Conservation (phyloP, 2,113 vertebrate species). For the Tylochromis polylepis region DNA sequence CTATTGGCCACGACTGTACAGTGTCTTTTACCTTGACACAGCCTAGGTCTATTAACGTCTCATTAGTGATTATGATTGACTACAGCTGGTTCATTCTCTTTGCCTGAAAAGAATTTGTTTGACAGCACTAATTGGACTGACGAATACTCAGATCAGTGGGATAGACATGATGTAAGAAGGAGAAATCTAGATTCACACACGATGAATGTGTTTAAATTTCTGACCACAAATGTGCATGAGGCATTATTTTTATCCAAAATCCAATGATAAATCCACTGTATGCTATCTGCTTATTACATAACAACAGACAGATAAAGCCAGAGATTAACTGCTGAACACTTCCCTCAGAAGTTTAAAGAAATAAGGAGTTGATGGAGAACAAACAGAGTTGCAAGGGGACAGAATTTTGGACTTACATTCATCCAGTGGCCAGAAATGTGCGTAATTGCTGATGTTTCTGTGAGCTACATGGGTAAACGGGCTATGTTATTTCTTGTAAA, state of each 20-base stretch:
- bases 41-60: background rate
- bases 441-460: background rate
- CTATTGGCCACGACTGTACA: too few relatives aligned
- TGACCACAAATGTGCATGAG: background rate
- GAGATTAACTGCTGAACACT: background rate
- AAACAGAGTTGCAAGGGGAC: background rate
- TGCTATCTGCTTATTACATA: background rate
- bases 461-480: background rate
- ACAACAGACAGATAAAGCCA: accelerated
- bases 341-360: background rate
- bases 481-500: background rate
- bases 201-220: background rate
- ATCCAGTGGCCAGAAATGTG: background rate
- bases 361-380: background rate
- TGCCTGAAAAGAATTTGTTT: accelerated
- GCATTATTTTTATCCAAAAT: background rate
- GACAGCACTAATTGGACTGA: background rate
- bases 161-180: background rate
- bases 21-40: background rate
- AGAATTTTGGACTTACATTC: background rate
- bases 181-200: too few relatives aligned
- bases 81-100: background rate
- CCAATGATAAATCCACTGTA: background rate
- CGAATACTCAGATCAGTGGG: background rate
- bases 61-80: background rate